Base-by-base conservation (phyloP, 1,140 invertebrate species). In the Micrasema minimum region DNA sequence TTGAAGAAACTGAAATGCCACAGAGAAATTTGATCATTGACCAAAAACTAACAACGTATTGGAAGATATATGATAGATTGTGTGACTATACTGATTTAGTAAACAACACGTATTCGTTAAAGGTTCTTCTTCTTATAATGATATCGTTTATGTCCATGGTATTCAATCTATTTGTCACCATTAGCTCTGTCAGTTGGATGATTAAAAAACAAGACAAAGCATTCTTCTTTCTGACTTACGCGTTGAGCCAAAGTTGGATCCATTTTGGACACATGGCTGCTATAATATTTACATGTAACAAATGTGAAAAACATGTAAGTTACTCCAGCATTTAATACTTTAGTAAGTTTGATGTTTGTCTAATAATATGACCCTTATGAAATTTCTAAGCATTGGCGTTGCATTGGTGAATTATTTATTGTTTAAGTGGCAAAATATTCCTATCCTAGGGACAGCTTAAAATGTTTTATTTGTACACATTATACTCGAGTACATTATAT, bases 41-140 rank as follows among this genome's bases (percentile, higher is more conserved):
- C 1, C 14, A 59, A 4, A 59, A 37, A 4, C 14, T 59, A 10
- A 18, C 23, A n/a, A 5, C 38, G 4, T 38, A n/a, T n/a, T 65
- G 62, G 62, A 65, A n/a, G 16, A 35, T 35, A 31, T 65, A 65
- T 35, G 62, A 65, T 12, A 53, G 18, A 55, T 12, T 38, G n/a
- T 67, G 65, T 38, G 65, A 67, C 45, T 67, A 35, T 16, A 23
- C 18, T 55, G 23, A 22, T 22, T 22, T 11, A 11, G 11, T 67
- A 14, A 67, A 67, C 14, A 14, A 53, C 9, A 38, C 45, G 11
- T 38, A 38, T 12, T 53, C 50, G 7, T 16, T 23, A 9, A 38
- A 53, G 2, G 16, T 67, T n/a, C n/a, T 67, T 4, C 11, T 23
- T n/a, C 37, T 67, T 23, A 20, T 67, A 11, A 12, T 11, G 10